Evolutionary conservation across 2,113 vertebrate genomes (phyloP).

Genomic region (Syrrhaptes paradoxus): DNA sequence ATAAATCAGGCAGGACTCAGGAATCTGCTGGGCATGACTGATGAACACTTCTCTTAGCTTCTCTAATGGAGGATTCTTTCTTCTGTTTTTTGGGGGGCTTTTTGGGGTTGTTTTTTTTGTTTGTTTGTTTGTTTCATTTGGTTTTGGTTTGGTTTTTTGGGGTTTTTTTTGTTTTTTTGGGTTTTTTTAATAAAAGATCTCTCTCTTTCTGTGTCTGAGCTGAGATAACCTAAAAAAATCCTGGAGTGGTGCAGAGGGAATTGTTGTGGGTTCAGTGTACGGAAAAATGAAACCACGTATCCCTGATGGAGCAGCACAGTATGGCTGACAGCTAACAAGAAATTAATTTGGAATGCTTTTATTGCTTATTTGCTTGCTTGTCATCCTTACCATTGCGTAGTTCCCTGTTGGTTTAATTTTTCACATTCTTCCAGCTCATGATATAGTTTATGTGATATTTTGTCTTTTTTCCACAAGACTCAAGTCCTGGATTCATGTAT

Average conservation of each 20-base stretch:
- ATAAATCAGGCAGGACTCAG: neutral
- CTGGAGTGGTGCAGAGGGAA: neutral
- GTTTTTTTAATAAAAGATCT: neutral
- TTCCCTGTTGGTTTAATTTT: neutral
- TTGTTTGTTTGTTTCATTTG: neutral
- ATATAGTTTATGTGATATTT: neutral
- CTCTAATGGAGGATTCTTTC: neutral
- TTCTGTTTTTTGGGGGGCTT: neutral
- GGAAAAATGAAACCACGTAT: neutral
- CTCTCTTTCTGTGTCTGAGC: neutral
- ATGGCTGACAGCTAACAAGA: neutral
- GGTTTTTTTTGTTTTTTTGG: too few relatives aligned
- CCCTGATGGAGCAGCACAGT: neutral
- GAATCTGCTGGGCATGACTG: neutral
- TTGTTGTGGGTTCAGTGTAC: neutral
- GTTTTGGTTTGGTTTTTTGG: neutral
- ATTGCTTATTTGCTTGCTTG: neutral
- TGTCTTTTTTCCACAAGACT: neutral
- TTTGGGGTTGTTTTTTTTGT: neutral
- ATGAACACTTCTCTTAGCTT: neutral
- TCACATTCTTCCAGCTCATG: neutral
- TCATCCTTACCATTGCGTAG: neutral
- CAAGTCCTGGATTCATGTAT: neutral
- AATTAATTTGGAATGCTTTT: neutral
- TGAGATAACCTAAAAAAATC: neutral